Percentiles rank a stretch among this genome's conserved stretches.
Conservation (phyloP, 2,113 vertebrate species). For the Chlorodrepanis virens region DNA sequence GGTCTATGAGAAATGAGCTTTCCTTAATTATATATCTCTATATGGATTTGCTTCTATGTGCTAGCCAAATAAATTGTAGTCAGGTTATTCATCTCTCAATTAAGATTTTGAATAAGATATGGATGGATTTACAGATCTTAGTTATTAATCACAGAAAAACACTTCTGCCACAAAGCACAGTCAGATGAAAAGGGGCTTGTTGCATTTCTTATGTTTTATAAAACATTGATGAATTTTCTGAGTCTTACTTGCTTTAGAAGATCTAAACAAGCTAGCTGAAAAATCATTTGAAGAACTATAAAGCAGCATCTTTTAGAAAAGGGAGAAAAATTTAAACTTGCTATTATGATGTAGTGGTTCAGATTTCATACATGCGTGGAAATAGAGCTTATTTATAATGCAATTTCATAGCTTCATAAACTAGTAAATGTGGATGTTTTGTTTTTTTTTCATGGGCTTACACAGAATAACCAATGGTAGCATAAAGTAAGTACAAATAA, state of each 20-base stretch:
- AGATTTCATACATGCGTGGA: neutral
- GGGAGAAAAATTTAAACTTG: neutral
- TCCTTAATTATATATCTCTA: neutral
- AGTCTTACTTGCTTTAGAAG: neutral
- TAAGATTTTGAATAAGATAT: neutral
- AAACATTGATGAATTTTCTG: neutral
- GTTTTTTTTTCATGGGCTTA: neutral
- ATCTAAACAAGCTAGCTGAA: neutral
- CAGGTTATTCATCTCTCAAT: neutral
- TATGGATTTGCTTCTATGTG: neutral
- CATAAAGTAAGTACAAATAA: neutral
- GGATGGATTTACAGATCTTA: neutral
- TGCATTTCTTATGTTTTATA: neutral
- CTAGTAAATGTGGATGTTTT: fast-evolving
- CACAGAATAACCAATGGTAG: neutral
- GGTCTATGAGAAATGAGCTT: neutral
- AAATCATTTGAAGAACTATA: neutral
- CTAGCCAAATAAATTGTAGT: neutral
- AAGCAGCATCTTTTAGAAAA: neutral
- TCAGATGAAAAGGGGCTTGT: neutral
- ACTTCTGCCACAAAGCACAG: neutral
- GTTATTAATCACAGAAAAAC: neutral
- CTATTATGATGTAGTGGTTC: neutral
- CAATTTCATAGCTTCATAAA: neutral
- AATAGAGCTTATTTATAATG: neutral